phyloP scores from a whole-genome alignment of 2,888 invertebrate genomes.

The Acheta domesticus region DNA sequence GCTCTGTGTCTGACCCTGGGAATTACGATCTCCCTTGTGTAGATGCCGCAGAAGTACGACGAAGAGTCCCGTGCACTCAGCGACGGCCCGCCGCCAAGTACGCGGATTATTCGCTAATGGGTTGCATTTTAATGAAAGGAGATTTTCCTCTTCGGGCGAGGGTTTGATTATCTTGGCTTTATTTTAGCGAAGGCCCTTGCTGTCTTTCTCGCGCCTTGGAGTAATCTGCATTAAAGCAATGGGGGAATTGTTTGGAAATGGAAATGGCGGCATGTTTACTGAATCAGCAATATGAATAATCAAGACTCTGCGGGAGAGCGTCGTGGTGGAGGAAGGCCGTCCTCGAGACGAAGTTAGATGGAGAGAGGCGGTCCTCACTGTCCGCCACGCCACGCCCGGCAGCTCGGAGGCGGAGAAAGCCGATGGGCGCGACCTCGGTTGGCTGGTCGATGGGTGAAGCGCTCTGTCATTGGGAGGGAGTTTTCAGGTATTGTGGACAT shows the following conservation, averaged over 20 bases:
- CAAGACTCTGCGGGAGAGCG: not conserved
- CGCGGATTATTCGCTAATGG: not conserved
- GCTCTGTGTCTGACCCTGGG: too few relatives aligned
- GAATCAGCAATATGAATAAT: slow-evolving; percentile 2
- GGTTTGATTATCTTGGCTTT: slow-evolving; percentile 18
- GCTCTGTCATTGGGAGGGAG: too few relatives aligned
- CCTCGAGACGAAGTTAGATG: too few relatives aligned
- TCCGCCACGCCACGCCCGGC: too few relatives aligned
- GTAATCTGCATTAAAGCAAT: slow-evolving; percentile 18
- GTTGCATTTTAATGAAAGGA: not conserved
- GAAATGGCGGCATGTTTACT: not conserved
- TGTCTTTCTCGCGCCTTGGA: not conserved
- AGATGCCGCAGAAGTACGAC: not conserved
- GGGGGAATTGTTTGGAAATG: not conserved
- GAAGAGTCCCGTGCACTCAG: not conserved
- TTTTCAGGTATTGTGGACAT: too few relatives aligned
- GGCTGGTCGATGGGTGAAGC: too few relatives aligned
- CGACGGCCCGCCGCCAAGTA: not conserved
- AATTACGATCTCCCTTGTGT: too few relatives aligned
- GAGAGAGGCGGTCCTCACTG: too few relatives aligned
- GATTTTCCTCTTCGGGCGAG: not conserved
- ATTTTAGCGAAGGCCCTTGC: not conserved
- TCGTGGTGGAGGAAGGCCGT: not conserved
- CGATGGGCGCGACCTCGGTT: too few relatives aligned
- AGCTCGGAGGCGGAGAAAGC: too few relatives aligned